Evolutionary conservation across 2,888 invertebrate genomes (phyloP).

Genomic region (Troglohyphantes excavatus): DNA sequence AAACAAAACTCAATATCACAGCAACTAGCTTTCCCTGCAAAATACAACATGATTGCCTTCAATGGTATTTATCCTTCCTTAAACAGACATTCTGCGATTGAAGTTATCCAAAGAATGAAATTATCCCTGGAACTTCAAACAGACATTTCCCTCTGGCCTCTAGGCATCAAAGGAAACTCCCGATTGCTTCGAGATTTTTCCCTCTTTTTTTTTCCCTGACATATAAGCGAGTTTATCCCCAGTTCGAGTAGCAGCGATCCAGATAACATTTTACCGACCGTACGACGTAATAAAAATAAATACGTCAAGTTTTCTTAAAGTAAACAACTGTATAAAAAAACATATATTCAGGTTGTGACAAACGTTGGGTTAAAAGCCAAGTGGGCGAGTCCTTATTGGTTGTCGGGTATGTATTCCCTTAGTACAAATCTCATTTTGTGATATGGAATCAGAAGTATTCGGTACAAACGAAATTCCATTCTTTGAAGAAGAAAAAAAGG

Average conservation of each 20-base stretch:
- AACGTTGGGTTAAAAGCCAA: background rate
- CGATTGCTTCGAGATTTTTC: background rate
- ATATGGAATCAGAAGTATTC: too few species aligned
- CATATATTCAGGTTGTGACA: conserved; percentile 1
- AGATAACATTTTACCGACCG: conserved; percentile 19
- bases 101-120: conserved; percentile 8
- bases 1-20: conserved; percentile 7
- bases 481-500: too few species aligned
- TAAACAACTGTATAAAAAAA: background rate
- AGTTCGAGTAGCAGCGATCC: background rate
- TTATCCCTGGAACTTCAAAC: background rate
- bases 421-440: background rate
- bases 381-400: background rate
- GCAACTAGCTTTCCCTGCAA: conserved; percentile 8
- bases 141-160: background rate
- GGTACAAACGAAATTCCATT: too few species aligned
- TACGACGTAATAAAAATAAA: background rate
- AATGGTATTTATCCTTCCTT: conserved; percentile 30
- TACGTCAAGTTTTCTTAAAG: background rate
- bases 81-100: conserved; percentile 20
- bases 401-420: background rate
- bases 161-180: conserved; percentile 5
- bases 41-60: conserved; percentile 31
- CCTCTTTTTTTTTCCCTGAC: background rate
- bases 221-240: conserved; percentile 11